phyloP scores from a whole-genome alignment of 2,797 vertebrate genomes.

The Cossypha caffra region DNA sequence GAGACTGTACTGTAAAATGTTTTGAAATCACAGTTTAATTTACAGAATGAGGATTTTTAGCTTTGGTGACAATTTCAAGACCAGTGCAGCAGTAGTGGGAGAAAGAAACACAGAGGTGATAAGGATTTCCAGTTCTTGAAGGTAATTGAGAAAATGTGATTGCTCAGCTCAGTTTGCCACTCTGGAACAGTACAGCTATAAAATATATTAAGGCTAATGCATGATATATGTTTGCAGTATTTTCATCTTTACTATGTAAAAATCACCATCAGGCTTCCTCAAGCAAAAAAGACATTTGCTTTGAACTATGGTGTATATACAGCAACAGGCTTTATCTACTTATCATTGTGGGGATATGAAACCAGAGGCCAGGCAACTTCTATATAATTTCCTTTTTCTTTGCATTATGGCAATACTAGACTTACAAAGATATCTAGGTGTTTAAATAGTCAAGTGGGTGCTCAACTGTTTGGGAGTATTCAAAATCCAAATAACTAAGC shows the following conservation, averaged over 20 bases:
- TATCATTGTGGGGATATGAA: neutral
- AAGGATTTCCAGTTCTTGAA: constrained; percentile 26
- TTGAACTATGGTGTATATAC: neutral
- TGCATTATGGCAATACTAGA: neutral
- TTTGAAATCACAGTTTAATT: constrained; percentile 48
- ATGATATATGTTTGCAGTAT: neutral
- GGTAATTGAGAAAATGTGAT: constrained; percentile 30
- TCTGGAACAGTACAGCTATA: neutral
- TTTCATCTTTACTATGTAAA: constrained; percentile 5
- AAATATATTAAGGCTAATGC: constrained; percentile 12
- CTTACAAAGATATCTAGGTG: neutral
- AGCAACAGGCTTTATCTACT: neutral
- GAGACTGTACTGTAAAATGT: constrained; percentile 25
- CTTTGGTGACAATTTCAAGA: constrained; percentile 50
- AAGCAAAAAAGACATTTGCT: neutral
- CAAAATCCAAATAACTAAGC: neutral
- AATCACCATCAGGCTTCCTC: neutral
- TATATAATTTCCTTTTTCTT: neutral
- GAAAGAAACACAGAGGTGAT: constrained; percentile 35
- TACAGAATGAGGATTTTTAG: constrained; percentile 46
- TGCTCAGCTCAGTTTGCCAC: constrained; percentile 14
- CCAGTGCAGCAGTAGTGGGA: constrained; percentile 1
- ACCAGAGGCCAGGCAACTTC: neutral
- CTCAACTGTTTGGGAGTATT: neutral
- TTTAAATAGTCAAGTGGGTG: neutral